Conservation (phyloP, 2,888 invertebrate genomes). For the Watsonalla cultraria region DNA sequence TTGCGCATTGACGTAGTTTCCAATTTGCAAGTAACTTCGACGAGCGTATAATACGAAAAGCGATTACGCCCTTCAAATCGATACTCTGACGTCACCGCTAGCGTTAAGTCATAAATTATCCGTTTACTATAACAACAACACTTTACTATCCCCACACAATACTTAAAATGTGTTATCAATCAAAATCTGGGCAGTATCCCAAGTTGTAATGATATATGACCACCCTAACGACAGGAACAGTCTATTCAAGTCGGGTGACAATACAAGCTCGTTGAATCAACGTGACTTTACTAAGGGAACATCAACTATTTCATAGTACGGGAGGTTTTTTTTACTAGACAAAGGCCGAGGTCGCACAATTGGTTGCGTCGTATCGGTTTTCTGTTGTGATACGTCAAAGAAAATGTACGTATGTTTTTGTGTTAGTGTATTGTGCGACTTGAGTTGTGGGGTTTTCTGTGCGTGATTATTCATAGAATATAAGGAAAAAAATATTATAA, state of each 20-base stretch:
- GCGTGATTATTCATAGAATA: no score
- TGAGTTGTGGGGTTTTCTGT: no score
- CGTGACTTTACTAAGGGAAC: conserved; percentile 34
- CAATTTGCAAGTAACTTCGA: neutral
- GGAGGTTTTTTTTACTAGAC: neutral
- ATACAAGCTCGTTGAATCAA: conserved; percentile 39
- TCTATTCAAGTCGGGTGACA: conserved; percentile 47
- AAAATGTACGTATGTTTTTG: no score
- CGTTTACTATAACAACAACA: neutral
- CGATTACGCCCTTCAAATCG: neutral
- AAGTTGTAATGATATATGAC: conserved; percentile 17
- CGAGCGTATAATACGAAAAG: neutral
- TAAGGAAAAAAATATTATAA: no score
- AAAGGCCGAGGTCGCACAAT: neutral
- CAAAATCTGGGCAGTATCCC: conserved; percentile 2
- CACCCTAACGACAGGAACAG: conserved; percentile 26
- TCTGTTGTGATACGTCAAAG: neutral
- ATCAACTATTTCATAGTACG: conserved; percentile 15
- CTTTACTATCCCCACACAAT: neutral
- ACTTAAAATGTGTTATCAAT: conserved; percentile 2
- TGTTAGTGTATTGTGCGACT: no score
- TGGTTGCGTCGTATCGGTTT: neutral
- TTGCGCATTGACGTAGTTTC: no score
- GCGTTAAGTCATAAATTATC: conserved; percentile 1
- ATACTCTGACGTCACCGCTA: neutral